These are phyloP conservation scores for Cyaniris semiargus DNA, from an alignment of 2,888 invertebrate genomes.

Conservation along the genomic window DNA sequence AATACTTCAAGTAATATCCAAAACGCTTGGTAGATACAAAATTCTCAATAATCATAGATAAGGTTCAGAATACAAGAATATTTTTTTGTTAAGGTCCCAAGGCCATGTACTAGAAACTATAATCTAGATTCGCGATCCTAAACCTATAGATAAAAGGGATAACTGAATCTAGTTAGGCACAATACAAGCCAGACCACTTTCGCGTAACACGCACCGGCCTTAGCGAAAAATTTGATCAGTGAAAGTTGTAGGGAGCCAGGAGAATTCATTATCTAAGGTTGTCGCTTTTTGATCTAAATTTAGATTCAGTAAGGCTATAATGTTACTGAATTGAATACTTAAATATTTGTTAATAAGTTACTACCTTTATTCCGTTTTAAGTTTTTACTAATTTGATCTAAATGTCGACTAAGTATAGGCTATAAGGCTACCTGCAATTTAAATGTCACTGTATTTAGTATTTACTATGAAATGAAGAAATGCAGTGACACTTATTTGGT, in stretches of 20 bases:
- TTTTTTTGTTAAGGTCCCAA: neutral
- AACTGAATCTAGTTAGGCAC: slow-evolving; percentile 25
- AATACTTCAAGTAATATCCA: neutral
- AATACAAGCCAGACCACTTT: slow-evolving; percentile 71
- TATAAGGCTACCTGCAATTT: too few relatives aligned
- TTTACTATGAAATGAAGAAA: too few relatives aligned
- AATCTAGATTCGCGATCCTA: neutral
- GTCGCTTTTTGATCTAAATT: neutral
- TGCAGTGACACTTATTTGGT: too few relatives aligned
- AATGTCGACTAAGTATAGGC: too few relatives aligned
- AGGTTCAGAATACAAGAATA: neutral
- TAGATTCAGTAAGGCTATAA: neutral
- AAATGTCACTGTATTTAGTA: too few relatives aligned
- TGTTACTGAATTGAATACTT: too few relatives aligned
- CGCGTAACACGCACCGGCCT: slow-evolving; percentile 75
- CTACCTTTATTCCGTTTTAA: too few relatives aligned
- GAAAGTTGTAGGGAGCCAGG: slow-evolving; percentile 59
- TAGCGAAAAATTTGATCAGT: slow-evolving; percentile 79
- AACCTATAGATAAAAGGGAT: neutral
- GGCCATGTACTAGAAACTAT: neutral
- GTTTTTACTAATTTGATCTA: too few relatives aligned
- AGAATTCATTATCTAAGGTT: neutral
- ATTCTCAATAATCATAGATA: neutral
- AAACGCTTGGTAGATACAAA: neutral
- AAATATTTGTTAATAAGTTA: too few relatives aligned